These are phyloP conservation scores for Pterophyllum scalare DNA, from an alignment of 2,113 vertebrate genomes.

Conservation along the genomic window DNA sequence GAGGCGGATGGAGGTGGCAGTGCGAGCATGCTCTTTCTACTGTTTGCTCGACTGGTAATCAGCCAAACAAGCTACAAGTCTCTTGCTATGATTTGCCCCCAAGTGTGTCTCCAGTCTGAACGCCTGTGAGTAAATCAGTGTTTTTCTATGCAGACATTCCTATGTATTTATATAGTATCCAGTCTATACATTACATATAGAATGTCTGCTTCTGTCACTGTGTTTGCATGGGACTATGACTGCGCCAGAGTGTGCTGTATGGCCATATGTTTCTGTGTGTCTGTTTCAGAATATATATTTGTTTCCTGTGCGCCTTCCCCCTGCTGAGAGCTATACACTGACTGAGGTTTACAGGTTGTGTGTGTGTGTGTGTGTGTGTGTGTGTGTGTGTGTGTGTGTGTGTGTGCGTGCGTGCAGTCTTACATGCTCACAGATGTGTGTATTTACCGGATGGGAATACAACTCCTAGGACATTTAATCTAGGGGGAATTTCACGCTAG, in stretches of 20 bases:
- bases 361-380: constrained; percentile 6
- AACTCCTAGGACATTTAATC: constrained; percentile 82
- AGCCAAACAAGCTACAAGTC: constrained; percentile 73
- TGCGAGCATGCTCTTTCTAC: constrained; percentile 63
- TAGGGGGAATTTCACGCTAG: constrained; percentile 83
- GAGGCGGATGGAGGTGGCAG: constrained; percentile 64
- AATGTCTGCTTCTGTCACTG: constrained; percentile 27
- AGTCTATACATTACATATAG: constrained; percentile 20
- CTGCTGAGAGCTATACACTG: constrained; percentile 46
- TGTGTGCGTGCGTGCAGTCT: constrained; percentile 1
- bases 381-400: constrained; percentile 11
- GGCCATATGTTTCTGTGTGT: constrained; percentile 44
- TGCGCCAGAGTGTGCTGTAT: constrained; percentile 17
- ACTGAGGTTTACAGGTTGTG: constrained; percentile 49
- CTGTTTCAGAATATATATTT: constrained; percentile 72
- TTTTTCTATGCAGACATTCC: constrained; percentile 49
- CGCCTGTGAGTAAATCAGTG: constrained; percentile 65
- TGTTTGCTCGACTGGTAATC: constrained; percentile 76
- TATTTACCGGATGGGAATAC: constrained; percentile 63
- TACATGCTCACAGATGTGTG: constrained; percentile 55
- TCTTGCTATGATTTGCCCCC: constrained; percentile 74
- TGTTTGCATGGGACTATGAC: constrained; percentile 45
- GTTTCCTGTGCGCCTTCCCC: constrained; percentile 68
- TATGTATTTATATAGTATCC: constrained; percentile 54
- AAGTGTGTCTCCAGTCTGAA: constrained; percentile 69